Percentiles rank a stretch among this genome's conserved stretches.
These are phyloP conservation scores for Escarpia spicata DNA, from an alignment of 2,888 invertebrate genomes.

Conservation along the genomic window DNA sequence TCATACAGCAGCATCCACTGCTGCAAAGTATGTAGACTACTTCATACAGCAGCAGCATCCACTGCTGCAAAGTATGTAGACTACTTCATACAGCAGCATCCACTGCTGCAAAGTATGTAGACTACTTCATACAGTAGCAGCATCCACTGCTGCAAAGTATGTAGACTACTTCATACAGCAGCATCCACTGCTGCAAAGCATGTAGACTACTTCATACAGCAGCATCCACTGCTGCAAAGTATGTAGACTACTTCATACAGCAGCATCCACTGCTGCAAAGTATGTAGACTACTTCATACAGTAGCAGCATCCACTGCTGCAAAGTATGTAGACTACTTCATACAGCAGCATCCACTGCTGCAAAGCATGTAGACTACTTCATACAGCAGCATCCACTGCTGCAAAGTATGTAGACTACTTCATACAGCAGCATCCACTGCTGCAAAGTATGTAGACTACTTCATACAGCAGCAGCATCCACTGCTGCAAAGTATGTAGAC, in stretches of 20 bases:
- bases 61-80: too few species aligned
- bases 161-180: too few species aligned
- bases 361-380: neutral
- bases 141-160: neutral
- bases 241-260: too few species aligned
- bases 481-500: too few species aligned
- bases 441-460: neutral
- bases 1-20: neutral
- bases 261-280: neutral
- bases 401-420: too few species aligned
- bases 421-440: neutral
- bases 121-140: neutral
- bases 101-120: neutral
- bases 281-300: neutral
- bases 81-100: neutral
- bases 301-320: neutral
- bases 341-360: neutral
- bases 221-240: neutral
- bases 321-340: too few species aligned
- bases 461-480: neutral
- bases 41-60: neutral
- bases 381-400: neutral
- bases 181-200: neutral
- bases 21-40: neutral
- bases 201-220: neutral